phyloP scores from a whole-genome alignment of 2,113 vertebrate species.

The Anguilla japonica region DNA sequence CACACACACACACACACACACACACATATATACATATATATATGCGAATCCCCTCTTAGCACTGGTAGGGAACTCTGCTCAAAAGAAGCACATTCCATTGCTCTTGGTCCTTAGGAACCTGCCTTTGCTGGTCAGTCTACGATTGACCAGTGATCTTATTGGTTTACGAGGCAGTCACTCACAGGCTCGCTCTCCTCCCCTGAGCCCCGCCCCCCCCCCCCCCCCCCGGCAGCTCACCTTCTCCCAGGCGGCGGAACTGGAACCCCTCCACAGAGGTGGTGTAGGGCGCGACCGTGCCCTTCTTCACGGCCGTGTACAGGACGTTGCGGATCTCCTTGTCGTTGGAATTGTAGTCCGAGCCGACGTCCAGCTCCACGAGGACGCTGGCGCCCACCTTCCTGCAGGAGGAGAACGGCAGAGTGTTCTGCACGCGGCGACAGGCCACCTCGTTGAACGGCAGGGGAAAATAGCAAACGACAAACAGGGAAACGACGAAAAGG shows the following conservation, averaged over 20 bases:
- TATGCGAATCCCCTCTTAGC: background rate
- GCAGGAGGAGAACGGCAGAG: background rate
- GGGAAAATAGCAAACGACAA: background rate
- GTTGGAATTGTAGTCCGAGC: constrained; percentile 76
- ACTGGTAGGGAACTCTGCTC: background rate
- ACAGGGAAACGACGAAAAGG: background rate
- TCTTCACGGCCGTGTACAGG: constrained; percentile 70
- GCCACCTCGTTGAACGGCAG: background rate
- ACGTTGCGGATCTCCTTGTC: constrained; percentile 76
- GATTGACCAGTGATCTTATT: background rate
- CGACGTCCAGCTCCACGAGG: constrained; percentile 89
- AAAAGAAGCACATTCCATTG: background rate
- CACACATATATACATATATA: background rate
- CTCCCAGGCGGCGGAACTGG: constrained; percentile 82
- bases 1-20: constrained; percentile 1
- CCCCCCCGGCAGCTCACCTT: constrained; percentile 66
- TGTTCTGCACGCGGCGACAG: background rate
- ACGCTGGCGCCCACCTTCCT: constrained; percentile 76
- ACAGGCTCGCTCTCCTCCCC: background rate
- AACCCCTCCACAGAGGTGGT: constrained; percentile 79
- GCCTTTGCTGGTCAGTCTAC: background rate
- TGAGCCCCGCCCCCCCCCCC: background rate
- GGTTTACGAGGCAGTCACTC: background rate
- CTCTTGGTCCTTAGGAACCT: background rate
- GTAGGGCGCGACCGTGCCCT: constrained; percentile 81